Conservation (phyloP, 2,797 vertebrate genomes). For the Clarias laeviceps region DNA sequence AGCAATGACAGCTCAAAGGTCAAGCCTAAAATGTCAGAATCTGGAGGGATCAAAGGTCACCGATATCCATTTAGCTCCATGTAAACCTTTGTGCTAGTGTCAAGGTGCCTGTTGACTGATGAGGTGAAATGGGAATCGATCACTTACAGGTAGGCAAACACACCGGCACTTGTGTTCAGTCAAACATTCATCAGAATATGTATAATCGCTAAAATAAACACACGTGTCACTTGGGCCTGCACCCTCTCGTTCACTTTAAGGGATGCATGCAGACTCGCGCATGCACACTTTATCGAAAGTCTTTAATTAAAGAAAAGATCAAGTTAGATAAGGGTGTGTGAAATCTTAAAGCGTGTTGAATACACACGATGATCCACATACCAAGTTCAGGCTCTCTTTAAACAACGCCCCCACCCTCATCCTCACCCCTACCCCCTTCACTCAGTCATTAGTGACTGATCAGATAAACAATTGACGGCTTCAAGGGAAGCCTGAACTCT, state of each 20-base stretch:
- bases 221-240: background rate
- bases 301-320: constrained; percentile 59
- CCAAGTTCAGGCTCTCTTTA: constrained; percentile 51
- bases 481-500: constrained; percentile 59
- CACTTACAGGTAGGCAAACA: constrained; percentile 41
- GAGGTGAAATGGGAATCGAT: constrained; percentile 59
- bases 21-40: constrained; percentile 68
- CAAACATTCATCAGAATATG: constrained; percentile 17
- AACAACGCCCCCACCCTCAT: constrained; percentile 54
- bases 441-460: constrained; percentile 61
- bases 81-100: constrained; percentile 61
- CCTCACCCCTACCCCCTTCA: constrained; percentile 49
- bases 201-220: background rate
- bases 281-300: constrained; percentile 14
- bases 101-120: constrained; percentile 67
- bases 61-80: constrained; percentile 58
- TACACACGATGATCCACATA: constrained; percentile 42
- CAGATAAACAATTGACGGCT: constrained; percentile 64
- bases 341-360: constrained; percentile 45
- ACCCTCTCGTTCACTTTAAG: constrained; percentile 31
- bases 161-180: constrained; percentile 3
- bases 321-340: constrained; percentile 34
- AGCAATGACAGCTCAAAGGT: constrained; percentile 64
- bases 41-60: constrained; percentile 60
- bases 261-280: constrained; percentile 24